Conservation (phyloP, 2,113 vertebrate species). For the Pristiophorus japonicus region DNA sequence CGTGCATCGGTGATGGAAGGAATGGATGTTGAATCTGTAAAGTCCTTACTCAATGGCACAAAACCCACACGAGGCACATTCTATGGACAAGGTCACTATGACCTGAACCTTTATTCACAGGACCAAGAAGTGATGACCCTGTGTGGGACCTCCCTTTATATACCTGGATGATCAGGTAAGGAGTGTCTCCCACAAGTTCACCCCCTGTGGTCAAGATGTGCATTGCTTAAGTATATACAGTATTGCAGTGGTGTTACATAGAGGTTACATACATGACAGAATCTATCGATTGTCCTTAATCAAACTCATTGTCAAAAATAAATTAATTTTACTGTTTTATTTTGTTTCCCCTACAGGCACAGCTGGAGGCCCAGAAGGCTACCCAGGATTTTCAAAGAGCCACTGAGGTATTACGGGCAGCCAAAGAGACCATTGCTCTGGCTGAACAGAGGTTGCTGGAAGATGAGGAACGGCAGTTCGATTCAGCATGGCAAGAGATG, state of each 20-base stretch:
- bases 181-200: too few species aligned
- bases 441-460: slow-evolving; percentile 88
- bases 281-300: background rate
- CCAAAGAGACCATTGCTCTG: slow-evolving; percentile 91
- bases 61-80: too few species aligned
- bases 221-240: too few species aligned
- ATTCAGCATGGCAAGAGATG: slow-evolving; percentile 98
- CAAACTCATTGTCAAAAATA: background rate
- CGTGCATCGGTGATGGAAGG: background rate
- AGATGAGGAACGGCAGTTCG: slow-evolving; percentile 88
- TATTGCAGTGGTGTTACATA: too few species aligned
- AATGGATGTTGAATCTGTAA: background rate
- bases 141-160: too few species aligned
- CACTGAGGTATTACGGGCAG: slow-evolving; percentile 82
- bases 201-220: too few species aligned
- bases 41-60: too few species aligned
- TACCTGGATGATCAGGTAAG: too few species aligned
- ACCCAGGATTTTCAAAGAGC: slow-evolving; percentile 95
- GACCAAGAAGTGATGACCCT: too few species aligned
- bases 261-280: too few species aligned
- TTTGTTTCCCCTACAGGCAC: slow-evolving; percentile 58
- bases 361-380: slow-evolving; percentile 85
- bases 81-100: too few species aligned
- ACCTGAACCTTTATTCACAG: too few species aligned
- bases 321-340: background rate